Conservation (phyloP, 1,140 invertebrate species). For the Sycobia sp. region DNA sequence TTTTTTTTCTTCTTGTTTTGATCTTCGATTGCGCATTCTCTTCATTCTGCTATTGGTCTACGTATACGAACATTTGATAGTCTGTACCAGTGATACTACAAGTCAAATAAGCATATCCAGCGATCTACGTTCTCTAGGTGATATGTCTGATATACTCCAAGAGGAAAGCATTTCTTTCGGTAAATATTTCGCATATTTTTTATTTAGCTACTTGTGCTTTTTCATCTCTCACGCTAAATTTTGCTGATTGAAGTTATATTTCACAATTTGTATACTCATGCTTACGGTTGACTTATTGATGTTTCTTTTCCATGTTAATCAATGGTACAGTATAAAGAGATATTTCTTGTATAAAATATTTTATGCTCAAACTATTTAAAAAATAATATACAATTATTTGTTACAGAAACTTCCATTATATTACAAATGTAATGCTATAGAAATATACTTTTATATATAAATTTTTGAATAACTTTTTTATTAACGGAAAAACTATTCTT, state of each 20-base stretch:
- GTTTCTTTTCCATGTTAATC: neutral
- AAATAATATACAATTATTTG: neutral
- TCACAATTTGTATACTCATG: conserved; percentile 22
- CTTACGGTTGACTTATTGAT: conserved; percentile 9
- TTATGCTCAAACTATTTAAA: too few species aligned
- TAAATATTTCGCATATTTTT: conserved; percentile 51
- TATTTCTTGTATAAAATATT: neutral
- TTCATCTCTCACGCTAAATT: conserved; percentile 46
- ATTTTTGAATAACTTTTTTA: neutral
- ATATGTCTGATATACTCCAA: conserved; percentile 59
- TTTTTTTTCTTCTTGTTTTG: conserved; percentile 44
- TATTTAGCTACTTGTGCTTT: conserved; percentile 50
- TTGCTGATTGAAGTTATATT: conserved; percentile 30
- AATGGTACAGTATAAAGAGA: conserved; percentile 11
- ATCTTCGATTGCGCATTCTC: conserved; percentile 52
- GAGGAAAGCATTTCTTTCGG: conserved; percentile 59
- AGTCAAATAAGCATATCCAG: conserved; percentile 64
- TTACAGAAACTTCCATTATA: too few species aligned
- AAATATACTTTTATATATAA: neutral
- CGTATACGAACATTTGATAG: conserved; percentile 56
- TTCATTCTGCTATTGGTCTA: conserved; percentile 53
- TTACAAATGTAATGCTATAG: neutral
- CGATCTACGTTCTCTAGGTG: conserved; percentile 58
- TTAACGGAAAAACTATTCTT: neutral
- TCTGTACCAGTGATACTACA: conserved; percentile 58